A percentile compares a stretch with the other conserved stretches of the same genome.
Evolutionary conservation across 1,140 invertebrate genomes (phyloP).

Genomic region (fruit fly (Drosophila melanogaster)): Release_6_plus_ISO1_MT NT_033779.5:21342501-21343000

Average conservation of each 20-base stretch:
- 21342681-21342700: slow-evolving; percentile 55
- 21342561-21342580: not conserved
- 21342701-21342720: slow-evolving; percentile 56
- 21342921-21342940: too few relatives aligned
- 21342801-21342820: slow-evolving; percentile 37
- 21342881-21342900: too few relatives aligned
- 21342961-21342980: slow-evolving; percentile 66
- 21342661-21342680: slow-evolving; percentile 62
- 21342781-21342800: slow-evolving; percentile 66
- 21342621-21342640: slow-evolving; percentile 12
- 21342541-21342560: slow-evolving; percentile 15
- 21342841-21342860: slow-evolving; percentile 29
- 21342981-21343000: slow-evolving; percentile 19
- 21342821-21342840: slow-evolving; percentile 80
- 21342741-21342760: slow-evolving; percentile 31
- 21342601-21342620: not conserved
- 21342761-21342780: slow-evolving; percentile 37
- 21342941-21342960: slow-evolving; percentile 37
- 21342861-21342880: not conserved
- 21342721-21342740: slow-evolving; percentile 17
- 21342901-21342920: not conserved
- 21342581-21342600: slow-evolving; percentile 37
- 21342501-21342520: slow-evolving; percentile 9
- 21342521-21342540: slow-evolving; percentile 11
- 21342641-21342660: slow-evolving; percentile 58